phyloP scores from a whole-genome alignment of 2,113 vertebrate species.

The Forbesichthys agassizii region DNA sequence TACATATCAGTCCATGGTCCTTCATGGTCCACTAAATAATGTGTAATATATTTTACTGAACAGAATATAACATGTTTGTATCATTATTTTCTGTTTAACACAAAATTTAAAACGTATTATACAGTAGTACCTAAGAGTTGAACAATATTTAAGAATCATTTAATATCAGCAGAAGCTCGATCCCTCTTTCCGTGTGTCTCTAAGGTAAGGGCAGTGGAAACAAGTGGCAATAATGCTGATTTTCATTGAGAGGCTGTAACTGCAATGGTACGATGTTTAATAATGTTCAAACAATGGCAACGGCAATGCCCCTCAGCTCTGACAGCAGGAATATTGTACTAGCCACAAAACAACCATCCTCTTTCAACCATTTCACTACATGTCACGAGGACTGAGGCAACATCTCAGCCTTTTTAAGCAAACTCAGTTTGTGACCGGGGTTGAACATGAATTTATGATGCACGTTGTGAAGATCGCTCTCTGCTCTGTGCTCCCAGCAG shows the following conservation, averaged over 20 bases:
- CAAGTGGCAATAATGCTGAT: not conserved
- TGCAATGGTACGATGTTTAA: not conserved
- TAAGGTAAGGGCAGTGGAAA: not conserved
- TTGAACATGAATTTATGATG: not conserved
- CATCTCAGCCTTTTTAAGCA: not conserved
- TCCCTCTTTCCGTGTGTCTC: not conserved
- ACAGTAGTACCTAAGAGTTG: not conserved
- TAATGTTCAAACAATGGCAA: not conserved
- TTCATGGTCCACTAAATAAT: not conserved
- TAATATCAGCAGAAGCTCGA: constrained; percentile 3
- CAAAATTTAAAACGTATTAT: not conserved
- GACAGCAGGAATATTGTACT: not conserved
- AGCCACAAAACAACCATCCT: not conserved
- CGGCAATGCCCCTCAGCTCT: not conserved
- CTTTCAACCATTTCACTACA: not conserved
- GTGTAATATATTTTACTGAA: no score
- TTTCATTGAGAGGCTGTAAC: not conserved
- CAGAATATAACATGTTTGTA: no score
- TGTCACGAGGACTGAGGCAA: not conserved
- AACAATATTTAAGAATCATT: not conserved
- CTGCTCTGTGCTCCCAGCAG: constrained; percentile 61
- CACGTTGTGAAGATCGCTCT: constrained; percentile 22
- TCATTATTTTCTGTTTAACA: not conserved
- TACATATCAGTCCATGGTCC: not conserved
- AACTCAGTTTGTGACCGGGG: not conserved